Evolutionary conservation across 92 coral and sea anemone genomes (phyloP), one percentile per base, ranked within the genome.

Genomic region (Phymanthus crucifer): DNA sequence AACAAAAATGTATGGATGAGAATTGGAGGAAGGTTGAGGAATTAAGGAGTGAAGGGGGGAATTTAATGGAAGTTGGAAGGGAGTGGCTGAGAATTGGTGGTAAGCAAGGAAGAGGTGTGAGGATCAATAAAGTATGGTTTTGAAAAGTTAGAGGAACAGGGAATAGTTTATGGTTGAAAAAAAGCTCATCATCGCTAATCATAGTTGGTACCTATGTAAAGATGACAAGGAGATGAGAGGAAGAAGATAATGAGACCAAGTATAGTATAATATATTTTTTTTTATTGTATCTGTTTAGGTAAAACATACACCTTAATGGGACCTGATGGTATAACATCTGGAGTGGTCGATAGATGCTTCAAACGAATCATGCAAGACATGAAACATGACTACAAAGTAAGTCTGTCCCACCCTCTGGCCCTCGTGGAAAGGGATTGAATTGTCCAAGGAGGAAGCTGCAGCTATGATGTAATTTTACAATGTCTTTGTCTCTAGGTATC

Each of bases 231-330:
- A 31, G 36, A 17, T 23, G n/a, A 34, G 1, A 66, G 40, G 34
- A 19, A 66, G 13, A 4, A 52, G 61, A 26, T 3, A 52, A n/a
- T 18, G 24, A 18, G 61, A 52, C 26, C 5, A 3, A 1, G 13
- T 0, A 16, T 14, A 14, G 21, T 17, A 54, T 19, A 31, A 31
- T 45, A 3, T 18, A 16, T 6, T 21, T 17, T 45, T 40, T 68
- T 57, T 14, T 70, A n/a, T n/a, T n/a, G n/a, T n/a, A n/a, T n/a
- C n/a, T n/a, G n/a, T n/a, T n/a, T n/a, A 93, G 99, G 99, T 29
- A 95, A 95, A 76, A 95, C 99, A 11, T 88, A 95, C 77, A 95
- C 99, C 2, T 83, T 95, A 19, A 95, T 95, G 99, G 97, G 96
- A 7, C 98, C 98, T 1, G 99, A 95, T 72, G 99, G 99, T 24